Conservation (phyloP, 2,797 vertebrate species). For the Tolypeutes matacus region DNA sequence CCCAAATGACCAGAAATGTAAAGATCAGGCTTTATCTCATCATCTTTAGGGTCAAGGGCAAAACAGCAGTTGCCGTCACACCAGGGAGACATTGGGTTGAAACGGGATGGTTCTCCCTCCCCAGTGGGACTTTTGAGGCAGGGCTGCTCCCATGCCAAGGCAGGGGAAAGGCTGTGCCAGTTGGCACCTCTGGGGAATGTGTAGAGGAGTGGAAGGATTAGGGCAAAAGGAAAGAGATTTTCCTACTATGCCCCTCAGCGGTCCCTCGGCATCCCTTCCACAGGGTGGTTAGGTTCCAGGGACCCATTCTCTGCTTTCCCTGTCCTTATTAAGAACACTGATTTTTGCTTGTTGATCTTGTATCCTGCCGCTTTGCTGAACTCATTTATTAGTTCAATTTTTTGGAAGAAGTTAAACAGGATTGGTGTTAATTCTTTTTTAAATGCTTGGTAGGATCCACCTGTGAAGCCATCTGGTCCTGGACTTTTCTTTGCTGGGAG, state of each 20-base stretch:
- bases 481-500: no score
- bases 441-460: no score
- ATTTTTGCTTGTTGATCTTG: no score
- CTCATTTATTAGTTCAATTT: no score
- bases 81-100: neutral
- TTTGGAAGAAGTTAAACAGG: no score
- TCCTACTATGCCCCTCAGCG: neutral
- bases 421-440: no score
- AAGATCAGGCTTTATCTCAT: neutral
- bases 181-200: neutral
- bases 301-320: neutral
- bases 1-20: neutral
- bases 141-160: neutral
- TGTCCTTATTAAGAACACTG: accelerated
- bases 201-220: neutral
- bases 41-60: neutral
- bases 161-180: slow-evolving; percentile 37
- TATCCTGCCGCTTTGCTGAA: no score
- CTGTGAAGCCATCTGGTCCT: no score
- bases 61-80: neutral
- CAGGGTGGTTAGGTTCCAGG: neutral
- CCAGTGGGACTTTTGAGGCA: neutral
- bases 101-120: accelerated
- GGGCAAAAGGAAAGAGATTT: neutral
- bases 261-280: neutral